A percentile compares a stretch with the other conserved stretches of the same genome.
These are phyloP conservation scores for Hoplodrina ambigua DNA, from an alignment of 2,888 invertebrate species.

Conservation along the genomic window DNA sequence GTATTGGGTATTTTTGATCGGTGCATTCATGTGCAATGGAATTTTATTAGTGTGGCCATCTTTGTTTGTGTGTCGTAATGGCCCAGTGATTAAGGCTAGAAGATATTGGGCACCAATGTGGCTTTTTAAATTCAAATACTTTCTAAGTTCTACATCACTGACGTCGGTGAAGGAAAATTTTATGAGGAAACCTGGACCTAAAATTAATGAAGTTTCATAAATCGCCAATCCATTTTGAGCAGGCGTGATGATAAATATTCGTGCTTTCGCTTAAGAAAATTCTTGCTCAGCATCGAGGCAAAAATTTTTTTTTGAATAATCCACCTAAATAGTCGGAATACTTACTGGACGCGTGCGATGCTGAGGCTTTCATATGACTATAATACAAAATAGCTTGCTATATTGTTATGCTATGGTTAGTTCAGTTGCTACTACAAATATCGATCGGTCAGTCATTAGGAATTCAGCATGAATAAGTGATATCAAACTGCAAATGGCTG, in stretches of 20 bases:
- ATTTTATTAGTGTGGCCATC: constrained; percentile 24
- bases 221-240: background rate
- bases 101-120: too few relatives aligned
- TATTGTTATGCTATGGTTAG: background rate
- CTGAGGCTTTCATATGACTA: background rate
- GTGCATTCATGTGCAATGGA: constrained; percentile 40
- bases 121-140: too few relatives aligned
- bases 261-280: background rate
- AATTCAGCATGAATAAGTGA: constrained; percentile 25
- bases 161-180: too few relatives aligned
- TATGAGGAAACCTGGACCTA: background rate
- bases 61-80: constrained; percentile 1
- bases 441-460: constrained; percentile 16
- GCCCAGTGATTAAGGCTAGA: too few relatives aligned
- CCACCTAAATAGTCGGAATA: too few relatives aligned
- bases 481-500: background rate
- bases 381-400: background rate
- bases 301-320: too few relatives aligned
- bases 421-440: constrained; percentile 1
- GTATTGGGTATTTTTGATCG: constrained; percentile 29
- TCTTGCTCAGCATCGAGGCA: too few relatives aligned
- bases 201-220: background rate
- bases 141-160: too few relatives aligned
- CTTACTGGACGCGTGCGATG: too few relatives aligned
- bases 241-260: background rate